phyloP scores from a whole-genome alignment of 2,113 vertebrate genomes.

The Ursus arctos region DNA sequence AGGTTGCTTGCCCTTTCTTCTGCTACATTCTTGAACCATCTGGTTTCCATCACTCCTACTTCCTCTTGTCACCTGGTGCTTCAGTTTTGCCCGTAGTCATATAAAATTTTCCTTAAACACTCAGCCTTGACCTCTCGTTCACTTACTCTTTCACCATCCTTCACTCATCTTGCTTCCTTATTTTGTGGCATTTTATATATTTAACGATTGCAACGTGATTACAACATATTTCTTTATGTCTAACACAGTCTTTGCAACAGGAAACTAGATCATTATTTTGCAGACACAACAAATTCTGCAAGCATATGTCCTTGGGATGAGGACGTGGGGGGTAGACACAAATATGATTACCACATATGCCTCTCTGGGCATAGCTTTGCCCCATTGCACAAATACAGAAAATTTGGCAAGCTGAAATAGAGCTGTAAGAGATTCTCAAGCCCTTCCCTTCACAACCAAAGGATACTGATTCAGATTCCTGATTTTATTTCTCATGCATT shows the following conservation, averaged over 20 bases:
- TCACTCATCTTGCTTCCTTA: slow-evolving; percentile 15
- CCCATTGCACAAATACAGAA: slow-evolving; percentile 53
- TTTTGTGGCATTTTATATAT: slow-evolving; percentile 35
- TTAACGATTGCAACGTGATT: slow-evolving; percentile 23
- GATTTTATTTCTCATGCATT: slow-evolving; percentile 41
- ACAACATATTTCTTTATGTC: slow-evolving; percentile 4
- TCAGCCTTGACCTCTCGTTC: slow-evolving; percentile 1
- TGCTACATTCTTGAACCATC: background rate
- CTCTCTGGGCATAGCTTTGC: slow-evolving; percentile 67
- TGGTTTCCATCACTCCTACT: background rate
- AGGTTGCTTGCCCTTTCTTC: background rate
- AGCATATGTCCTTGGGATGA: slow-evolving; percentile 39
- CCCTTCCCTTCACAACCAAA: slow-evolving; percentile 23
- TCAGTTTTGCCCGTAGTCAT: background rate
- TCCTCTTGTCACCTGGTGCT: background rate
- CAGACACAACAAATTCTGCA: slow-evolving; percentile 65
- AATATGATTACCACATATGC: slow-evolving; percentile 63
- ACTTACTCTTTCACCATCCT: background rate
- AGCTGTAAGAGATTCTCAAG: slow-evolving; percentile 65
- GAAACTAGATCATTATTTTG: slow-evolving; percentile 58
- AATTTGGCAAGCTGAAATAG: slow-evolving; percentile 60
- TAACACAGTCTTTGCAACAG: slow-evolving; percentile 46
- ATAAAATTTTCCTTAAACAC: background rate
- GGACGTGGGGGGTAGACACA: slow-evolving; percentile 3
- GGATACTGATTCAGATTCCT: slow-evolving; percentile 21